Conservation (phyloP, 2,113 vertebrate genomes). For the Rousettus leschenaultii region DNA sequence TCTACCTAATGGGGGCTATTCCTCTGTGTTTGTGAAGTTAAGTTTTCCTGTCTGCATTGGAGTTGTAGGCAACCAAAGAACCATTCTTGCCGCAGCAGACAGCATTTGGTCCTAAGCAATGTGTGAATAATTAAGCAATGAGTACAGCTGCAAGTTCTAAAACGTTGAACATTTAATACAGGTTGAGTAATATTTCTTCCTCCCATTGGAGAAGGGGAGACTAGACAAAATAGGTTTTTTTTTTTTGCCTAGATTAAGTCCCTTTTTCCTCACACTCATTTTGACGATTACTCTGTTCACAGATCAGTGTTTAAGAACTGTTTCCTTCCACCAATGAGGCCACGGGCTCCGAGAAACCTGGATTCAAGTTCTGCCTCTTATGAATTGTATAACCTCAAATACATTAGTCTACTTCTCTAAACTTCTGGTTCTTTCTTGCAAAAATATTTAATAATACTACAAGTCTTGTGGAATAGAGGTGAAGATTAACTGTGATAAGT, state of each 20-base stretch:
- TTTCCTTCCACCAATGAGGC: too few species aligned
- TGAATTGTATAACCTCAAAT: neutral
- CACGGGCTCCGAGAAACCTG: neutral
- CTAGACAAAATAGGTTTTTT: neutral
- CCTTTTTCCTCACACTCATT: neutral
- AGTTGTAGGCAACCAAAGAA: constrained; percentile 53
- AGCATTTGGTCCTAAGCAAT: constrained; percentile 27
- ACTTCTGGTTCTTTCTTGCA: neutral
- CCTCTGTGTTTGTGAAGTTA: constrained; percentile 51
- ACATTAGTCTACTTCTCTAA: neutral
- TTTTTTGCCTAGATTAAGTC: neutral
- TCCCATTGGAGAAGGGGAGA: neutral
- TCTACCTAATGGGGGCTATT: constrained; percentile 37
- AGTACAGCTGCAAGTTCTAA: neutral
- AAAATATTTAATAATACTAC: neutral
- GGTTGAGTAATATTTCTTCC: neutral
- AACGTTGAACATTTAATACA: neutral
- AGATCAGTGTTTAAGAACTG: neutral
- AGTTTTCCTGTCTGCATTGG: neutral
- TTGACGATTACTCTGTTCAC: neutral
- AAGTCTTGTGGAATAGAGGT: neutral
- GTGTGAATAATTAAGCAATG: constrained; percentile 63
- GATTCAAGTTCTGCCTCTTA: neutral
- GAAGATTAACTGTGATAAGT: neutral
- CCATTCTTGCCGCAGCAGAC: constrained; percentile 21